Conservation (phyloP, 2,888 invertebrate genomes). For the Hermaeophaga mercurialis region DNA sequence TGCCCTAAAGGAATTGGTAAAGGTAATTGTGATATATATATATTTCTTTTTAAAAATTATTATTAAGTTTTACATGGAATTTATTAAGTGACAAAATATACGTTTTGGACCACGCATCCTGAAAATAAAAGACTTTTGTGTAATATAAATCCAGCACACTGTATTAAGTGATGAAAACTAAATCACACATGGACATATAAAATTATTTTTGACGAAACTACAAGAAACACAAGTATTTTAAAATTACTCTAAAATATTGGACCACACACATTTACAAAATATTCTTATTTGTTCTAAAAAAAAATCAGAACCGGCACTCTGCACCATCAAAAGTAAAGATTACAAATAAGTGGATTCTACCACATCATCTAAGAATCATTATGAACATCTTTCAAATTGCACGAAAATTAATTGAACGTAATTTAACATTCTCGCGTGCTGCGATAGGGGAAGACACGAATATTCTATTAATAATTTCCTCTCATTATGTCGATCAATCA, state of each 20-base stretch:
- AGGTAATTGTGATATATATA: too few relatives aligned
- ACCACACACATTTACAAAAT: constrained; percentile 9
- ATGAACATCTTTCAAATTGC: not conserved
- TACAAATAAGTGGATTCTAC: constrained; percentile 2
- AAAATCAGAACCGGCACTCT: not conserved
- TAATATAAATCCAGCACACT: too few relatives aligned
- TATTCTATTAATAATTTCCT: not conserved
- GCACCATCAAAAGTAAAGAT: not conserved
- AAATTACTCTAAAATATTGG: not conserved
- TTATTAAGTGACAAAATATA: too few relatives aligned
- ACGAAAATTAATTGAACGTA: constrained; percentile 4
- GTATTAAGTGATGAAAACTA: too few relatives aligned
- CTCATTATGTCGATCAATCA: constrained; percentile 2
- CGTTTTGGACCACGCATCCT: too few relatives aligned
- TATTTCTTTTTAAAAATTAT: too few relatives aligned
- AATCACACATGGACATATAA: not conserved
- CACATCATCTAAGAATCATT: constrained; percentile 6
- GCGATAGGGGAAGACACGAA: not conserved
- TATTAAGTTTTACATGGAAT: too few relatives aligned
- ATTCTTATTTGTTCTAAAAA: not conserved
- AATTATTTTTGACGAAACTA: too few relatives aligned
- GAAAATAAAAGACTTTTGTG: too few relatives aligned
- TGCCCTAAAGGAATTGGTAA: too few relatives aligned
- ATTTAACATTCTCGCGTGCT: not conserved
- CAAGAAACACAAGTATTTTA: too few relatives aligned